Evolutionary conservation across 1,140 invertebrate species (phyloP).

Genomic region (Drosophila burlai): DNA sequence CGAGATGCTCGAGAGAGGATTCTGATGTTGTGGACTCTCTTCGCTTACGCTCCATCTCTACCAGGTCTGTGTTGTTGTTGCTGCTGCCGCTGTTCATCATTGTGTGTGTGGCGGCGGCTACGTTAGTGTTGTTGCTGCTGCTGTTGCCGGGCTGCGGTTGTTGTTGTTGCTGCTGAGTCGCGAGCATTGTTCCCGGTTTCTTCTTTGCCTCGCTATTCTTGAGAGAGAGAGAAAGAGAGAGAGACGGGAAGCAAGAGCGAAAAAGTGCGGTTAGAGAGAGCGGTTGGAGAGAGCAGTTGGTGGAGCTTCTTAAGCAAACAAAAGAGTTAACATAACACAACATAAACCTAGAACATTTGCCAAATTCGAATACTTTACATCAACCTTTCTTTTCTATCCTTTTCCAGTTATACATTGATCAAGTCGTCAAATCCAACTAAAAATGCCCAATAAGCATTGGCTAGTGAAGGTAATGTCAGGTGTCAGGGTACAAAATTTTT

Average conservation of each 20-base stretch:
- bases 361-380: too few species aligned
- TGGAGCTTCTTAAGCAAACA: neutral
- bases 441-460: too few species aligned
- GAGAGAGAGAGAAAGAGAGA: neutral
- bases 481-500: too few species aligned
- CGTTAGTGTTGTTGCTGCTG: slow-evolving; percentile 27
- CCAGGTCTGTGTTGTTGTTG: neutral
- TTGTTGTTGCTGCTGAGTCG: slow-evolving; percentile 55
- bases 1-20: slow-evolving; percentile 82
- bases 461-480: too few species aligned
- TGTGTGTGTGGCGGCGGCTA: slow-evolving; percentile 4
- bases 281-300: neutral
- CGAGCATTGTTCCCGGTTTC: slow-evolving; percentile 58
- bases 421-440: too few species aligned
- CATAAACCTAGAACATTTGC: neutral
- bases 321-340: neutral
- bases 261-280: neutral
- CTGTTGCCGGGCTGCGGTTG: slow-evolving; percentile 37
- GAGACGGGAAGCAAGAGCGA: neutral
- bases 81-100: neutral
- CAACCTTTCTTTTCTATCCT: too few species aligned
- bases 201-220: slow-evolving; percentile 11
- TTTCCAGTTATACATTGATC: too few species aligned
- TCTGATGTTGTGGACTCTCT: slow-evolving; percentile 82
- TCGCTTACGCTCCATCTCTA: slow-evolving; percentile 72